These are phyloP conservation scores for Halictus rubicundus DNA, from an alignment of 1,140 invertebrate genomes.

Conservation along the genomic window DNA sequence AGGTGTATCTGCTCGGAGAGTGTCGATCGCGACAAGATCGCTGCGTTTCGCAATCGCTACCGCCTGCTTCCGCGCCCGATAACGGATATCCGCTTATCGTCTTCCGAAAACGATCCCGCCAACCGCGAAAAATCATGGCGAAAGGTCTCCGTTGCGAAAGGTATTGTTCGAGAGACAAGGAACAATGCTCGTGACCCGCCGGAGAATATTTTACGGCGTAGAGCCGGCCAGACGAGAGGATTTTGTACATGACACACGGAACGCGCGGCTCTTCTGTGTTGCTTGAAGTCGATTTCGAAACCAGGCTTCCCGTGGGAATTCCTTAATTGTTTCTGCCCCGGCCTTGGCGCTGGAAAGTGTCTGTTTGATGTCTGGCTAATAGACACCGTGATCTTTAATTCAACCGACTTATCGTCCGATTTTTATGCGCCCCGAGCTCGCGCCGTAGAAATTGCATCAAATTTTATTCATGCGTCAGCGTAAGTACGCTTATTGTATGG, in stretches of 20 bases:
- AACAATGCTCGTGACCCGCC: not conserved
- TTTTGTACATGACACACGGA: not conserved
- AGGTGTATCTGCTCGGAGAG: not conserved
- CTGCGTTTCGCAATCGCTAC: not conserved
- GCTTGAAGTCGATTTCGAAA: not conserved
- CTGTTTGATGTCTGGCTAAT: not conserved
- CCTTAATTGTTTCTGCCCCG: not conserved
- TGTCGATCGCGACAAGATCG: constrained; percentile 9
- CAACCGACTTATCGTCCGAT: not conserved
- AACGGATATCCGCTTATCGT: too few species aligned
- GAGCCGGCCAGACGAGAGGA: not conserved
- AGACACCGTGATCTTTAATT: not conserved
- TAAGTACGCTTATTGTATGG: too few species aligned
- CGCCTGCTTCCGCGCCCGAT: too few species aligned
- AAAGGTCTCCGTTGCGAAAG: not conserved
- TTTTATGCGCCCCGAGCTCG: too few species aligned
- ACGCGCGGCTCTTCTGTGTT: not conserved
- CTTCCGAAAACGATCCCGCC: too few species aligned
- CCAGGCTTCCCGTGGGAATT: not conserved
- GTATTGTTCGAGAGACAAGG: not conserved
- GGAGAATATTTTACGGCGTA: not conserved
- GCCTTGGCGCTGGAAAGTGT: not conserved
- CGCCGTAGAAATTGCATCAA: too few species aligned
- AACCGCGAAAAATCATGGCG: too few species aligned
- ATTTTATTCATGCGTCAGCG: too few species aligned